A percentile compares a stretch with the other conserved stretches of the same genome.
Conservation (phyloP, 2,888 invertebrate species). For the Lymantria monacha region DNA sequence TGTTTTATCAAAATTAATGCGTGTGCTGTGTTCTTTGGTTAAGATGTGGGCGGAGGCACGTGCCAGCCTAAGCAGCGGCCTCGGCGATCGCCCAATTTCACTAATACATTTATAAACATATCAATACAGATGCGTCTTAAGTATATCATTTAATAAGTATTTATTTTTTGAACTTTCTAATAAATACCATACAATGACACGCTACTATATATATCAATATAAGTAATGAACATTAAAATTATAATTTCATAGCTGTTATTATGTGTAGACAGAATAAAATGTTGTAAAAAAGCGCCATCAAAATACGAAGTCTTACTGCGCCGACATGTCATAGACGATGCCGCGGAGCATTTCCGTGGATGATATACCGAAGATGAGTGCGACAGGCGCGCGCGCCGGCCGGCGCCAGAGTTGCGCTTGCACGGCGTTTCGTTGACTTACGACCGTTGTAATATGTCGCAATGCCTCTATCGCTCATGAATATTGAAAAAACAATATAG, state of each 20-base stretch:
- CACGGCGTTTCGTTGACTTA: slow-evolving; percentile 75
- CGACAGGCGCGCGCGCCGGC: slow-evolving; percentile 35
- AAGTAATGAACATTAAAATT: slow-evolving; percentile 42
- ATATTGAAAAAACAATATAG: slow-evolving; percentile 70
- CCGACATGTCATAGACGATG: slow-evolving; percentile 62
- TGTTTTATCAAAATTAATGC: slow-evolving; percentile 22
- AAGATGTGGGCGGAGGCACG: slow-evolving; percentile 32
- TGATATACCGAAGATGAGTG: slow-evolving; percentile 40
- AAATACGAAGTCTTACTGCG: slow-evolving; percentile 70
- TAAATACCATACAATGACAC: slow-evolving; percentile 27
- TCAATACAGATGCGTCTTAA: too few relatives aligned
- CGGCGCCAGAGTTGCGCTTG: slow-evolving; percentile 46
- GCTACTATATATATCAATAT: slow-evolving; percentile 19
- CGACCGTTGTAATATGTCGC: slow-evolving; percentile 73
- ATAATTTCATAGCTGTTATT: slow-evolving; percentile 62
- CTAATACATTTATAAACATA: too few relatives aligned
- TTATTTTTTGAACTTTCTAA: slow-evolving; percentile 8
- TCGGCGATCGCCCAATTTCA: not conserved
- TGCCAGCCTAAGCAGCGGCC: slow-evolving; percentile 22
- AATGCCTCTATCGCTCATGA: slow-evolving; percentile 79
- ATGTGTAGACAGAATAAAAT: slow-evolving; percentile 67
- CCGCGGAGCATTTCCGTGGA: slow-evolving; percentile 37
- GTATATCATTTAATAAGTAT: too few relatives aligned
- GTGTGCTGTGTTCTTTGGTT: slow-evolving; percentile 13
- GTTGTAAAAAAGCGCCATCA: slow-evolving; percentile 57